phyloP scores from a whole-genome alignment of 2,888 invertebrate species.

The Rhagonycha lutea region DNA sequence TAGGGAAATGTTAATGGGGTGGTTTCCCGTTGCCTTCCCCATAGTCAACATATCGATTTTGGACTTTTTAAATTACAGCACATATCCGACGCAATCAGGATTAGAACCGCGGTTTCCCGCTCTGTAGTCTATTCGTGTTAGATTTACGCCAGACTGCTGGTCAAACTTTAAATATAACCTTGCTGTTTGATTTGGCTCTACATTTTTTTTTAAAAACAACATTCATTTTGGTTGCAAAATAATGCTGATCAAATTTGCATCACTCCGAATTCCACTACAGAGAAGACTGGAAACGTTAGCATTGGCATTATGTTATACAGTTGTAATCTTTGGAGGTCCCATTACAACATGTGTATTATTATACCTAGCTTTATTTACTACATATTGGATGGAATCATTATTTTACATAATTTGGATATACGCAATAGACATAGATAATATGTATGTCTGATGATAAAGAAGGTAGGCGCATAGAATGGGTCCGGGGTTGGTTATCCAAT shows the following conservation, averaged over 20 bases:
- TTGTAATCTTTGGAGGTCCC: slow-evolving; percentile 65
- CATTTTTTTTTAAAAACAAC: too few relatives aligned
- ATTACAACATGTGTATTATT: slow-evolving; percentile 59
- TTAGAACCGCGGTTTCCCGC: too few relatives aligned
- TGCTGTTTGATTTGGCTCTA: too few relatives aligned
- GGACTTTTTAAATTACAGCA: too few relatives aligned
- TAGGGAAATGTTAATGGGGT: too few relatives aligned
- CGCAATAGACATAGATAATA: slow-evolving; percentile 61
- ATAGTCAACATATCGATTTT: too few relatives aligned
- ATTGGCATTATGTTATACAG: slow-evolving; percentile 71
- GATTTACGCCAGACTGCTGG: too few relatives aligned
- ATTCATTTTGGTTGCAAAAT: slow-evolving; percentile 38
- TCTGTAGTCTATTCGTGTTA: too few relatives aligned
- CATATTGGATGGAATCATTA: slow-evolving; percentile 60
- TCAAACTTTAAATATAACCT: too few relatives aligned
- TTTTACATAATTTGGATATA: slow-evolving; percentile 69
- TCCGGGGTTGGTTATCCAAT: slow-evolving; percentile 78
- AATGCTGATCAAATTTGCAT: slow-evolving; percentile 82
- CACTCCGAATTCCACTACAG: slow-evolving; percentile 73
- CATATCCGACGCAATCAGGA: too few relatives aligned
- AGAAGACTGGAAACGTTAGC: slow-evolving; percentile 84
- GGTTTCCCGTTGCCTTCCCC: too few relatives aligned
- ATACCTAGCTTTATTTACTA: slow-evolving; percentile 62
- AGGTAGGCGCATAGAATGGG: slow-evolving; percentile 53
- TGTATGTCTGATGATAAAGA: too few relatives aligned